Evolutionary conservation across 2,113 vertebrate species (phyloP).

Genomic region (Rhizomys pruinosus): DNA sequence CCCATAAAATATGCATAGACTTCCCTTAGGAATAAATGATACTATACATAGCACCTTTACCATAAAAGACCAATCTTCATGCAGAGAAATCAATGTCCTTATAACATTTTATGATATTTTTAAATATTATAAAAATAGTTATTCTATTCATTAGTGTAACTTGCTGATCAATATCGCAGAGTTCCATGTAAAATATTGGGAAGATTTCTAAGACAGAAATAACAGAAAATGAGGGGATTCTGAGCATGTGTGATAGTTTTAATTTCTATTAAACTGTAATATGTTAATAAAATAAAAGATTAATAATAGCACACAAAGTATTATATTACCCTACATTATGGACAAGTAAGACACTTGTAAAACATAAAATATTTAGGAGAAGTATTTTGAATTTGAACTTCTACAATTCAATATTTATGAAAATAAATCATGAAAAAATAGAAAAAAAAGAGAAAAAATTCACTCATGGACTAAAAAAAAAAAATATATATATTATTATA

Average conservation of each 20-base stretch:
- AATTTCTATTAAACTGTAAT: background rate
- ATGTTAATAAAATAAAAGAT: background rate
- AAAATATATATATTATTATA: too few relatives aligned
- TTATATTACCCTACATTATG: background rate
- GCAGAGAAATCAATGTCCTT: background rate
- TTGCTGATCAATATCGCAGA: background rate
- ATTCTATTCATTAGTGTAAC: background rate
- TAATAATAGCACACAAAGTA: background rate
- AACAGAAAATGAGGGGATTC: background rate
- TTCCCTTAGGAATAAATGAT: background rate
- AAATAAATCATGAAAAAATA: too few relatives aligned
- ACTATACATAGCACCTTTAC: too few relatives aligned
- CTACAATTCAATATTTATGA: conserved; percentile 26
- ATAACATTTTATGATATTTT: too few relatives aligned
- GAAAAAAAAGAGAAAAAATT: too few relatives aligned
- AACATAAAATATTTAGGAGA: background rate
- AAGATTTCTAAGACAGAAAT: too few relatives aligned
- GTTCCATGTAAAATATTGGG: too few relatives aligned
- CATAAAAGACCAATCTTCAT: background rate
- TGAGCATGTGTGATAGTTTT: background rate
- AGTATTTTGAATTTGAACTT: background rate
- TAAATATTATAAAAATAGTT: background rate
- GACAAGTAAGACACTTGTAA: background rate
- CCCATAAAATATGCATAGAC: background rate
- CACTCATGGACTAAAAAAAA: too few relatives aligned